Conservation (phyloP, 2,113 vertebrate species). For the Todiramphus chloris region DNA sequence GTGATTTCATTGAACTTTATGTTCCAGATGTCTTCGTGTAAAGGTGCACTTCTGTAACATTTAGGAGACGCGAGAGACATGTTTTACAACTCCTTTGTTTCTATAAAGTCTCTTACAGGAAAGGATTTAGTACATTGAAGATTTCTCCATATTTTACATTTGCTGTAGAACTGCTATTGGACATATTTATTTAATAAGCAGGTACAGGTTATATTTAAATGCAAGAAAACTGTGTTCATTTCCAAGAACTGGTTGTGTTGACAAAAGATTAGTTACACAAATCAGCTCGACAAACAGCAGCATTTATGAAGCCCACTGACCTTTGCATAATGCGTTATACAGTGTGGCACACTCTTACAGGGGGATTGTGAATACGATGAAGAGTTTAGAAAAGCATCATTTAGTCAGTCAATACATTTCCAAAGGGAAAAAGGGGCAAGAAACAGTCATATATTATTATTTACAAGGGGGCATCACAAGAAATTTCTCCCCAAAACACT, state of each 20-base stretch:
- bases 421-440: not conserved
- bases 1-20: not conserved
- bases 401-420: not conserved
- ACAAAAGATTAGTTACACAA: not conserved
- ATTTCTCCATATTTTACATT: not conserved
- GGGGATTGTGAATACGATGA: not conserved
- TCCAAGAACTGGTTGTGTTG: not conserved
- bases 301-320: not conserved
- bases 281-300: not conserved
- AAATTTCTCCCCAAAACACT: not conserved
- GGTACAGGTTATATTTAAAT: not conserved
- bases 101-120: not conserved
- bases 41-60: not conserved
- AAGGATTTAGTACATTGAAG: not conserved
- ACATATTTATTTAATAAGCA: not conserved
- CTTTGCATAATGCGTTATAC: not conserved
- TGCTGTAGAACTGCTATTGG: not conserved
- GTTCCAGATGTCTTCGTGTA: not conserved
- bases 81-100: not conserved
- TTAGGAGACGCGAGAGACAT: not conserved
- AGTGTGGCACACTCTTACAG: not conserved
- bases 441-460: not conserved
- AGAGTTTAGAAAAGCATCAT: not conserved
- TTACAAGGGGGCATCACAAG: not conserved
- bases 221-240: not conserved